Evolutionary conservation across 2,797 vertebrate genomes (phyloP).

Genomic region (Phoeniculus purpureus): DNA sequence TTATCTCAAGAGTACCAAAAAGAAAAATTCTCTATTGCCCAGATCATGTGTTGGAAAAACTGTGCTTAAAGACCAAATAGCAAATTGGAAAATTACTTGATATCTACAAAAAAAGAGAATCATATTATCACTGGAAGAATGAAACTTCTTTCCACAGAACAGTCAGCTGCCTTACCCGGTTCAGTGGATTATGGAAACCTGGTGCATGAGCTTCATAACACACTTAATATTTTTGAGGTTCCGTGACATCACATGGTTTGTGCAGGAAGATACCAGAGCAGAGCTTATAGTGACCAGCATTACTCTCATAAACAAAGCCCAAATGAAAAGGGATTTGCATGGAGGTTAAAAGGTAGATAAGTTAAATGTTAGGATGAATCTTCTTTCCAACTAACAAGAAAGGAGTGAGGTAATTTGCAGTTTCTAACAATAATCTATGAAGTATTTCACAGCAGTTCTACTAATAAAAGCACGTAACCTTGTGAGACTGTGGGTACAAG

Average conservation of each 20-base stretch:
- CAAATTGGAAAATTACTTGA: background rate
- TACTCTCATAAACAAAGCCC: background rate
- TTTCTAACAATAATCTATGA: background rate
- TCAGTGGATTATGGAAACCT: constrained; percentile 27
- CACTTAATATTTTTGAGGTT: constrained; percentile 14
- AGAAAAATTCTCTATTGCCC: background rate
- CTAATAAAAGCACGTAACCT: background rate
- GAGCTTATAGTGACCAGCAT: background rate
- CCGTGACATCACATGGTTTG: background rate
- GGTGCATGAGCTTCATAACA: constrained; percentile 19
- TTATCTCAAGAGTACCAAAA: background rate
- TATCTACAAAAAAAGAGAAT: background rate
- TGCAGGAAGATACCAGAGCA: background rate
- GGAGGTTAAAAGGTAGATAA: background rate
- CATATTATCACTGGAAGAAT: background rate
- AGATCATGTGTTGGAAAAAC: background rate
- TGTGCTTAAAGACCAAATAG: background rate
- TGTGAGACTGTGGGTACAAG: background rate
- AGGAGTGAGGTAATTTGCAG: background rate
- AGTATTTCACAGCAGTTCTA: background rate
- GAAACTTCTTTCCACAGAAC: background rate
- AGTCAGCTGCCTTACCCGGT: background rate
- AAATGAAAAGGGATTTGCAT: background rate
- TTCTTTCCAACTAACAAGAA: background rate
- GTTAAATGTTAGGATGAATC: background rate